Evolutionary conservation across 2,888 invertebrate genomes (phyloP).

Genomic region (Tenthredo notha): DNA sequence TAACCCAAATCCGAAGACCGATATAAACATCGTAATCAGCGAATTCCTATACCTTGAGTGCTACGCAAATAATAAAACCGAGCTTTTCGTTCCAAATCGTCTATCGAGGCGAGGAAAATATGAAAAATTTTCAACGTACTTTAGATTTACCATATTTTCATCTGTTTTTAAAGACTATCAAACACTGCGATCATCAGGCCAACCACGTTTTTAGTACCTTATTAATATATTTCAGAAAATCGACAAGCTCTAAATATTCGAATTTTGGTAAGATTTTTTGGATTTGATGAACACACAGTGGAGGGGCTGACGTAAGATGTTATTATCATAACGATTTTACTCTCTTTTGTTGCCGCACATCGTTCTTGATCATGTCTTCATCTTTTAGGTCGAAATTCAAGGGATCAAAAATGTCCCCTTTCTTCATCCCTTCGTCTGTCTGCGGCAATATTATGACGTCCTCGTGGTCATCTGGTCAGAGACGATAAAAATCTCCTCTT

Average conservation of each 20-base stretch:
- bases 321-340: background rate
- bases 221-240: background rate
- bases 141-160: background rate
- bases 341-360: background rate
- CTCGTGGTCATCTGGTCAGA: background rate
- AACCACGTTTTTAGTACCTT: background rate
- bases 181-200: background rate
- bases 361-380: background rate
- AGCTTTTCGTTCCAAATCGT: background rate
- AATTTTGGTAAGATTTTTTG: background rate
- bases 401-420: background rate
- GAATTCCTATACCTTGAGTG: background rate
- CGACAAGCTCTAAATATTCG: background rate
- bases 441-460: background rate
- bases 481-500: background rate
- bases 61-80: background rate
- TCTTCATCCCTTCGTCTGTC: background rate
- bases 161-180: background rate
- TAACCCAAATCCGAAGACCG: background rate
- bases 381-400: background rate
- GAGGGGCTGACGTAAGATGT: background rate
- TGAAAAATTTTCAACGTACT: background rate
- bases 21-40: background rate
- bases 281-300: slow-evolving; percentile 3
- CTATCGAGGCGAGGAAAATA: background rate